Evolutionary conservation across 2,888 invertebrate species (phyloP).

Genomic region (Platycnemis pennipes): DNA sequence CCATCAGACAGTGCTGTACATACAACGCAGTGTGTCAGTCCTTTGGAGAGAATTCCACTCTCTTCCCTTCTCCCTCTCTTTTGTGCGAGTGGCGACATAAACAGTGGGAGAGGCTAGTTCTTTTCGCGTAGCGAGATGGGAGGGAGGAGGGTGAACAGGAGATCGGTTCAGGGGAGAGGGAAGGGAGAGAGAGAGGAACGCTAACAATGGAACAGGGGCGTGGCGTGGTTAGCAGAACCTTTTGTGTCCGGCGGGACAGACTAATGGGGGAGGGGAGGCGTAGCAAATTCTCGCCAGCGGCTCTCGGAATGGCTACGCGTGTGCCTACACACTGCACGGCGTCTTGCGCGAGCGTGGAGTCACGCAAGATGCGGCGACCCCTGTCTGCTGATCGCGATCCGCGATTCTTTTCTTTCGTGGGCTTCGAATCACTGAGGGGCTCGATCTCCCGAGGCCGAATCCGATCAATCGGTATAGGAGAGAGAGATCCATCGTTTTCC

Average conservation of each 20-base stretch:
- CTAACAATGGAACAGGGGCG: conserved; percentile 17
- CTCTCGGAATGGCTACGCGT: neutral
- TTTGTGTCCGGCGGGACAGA: conserved; percentile 27
- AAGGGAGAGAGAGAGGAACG: no score
- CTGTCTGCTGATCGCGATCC: neutral
- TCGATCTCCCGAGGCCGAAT: no score
- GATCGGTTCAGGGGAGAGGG: no score
- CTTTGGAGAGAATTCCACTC: conserved; percentile 3
- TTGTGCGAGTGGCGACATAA: conserved; percentile 9
- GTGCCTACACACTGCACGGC: neutral
- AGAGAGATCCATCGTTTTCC: no score
- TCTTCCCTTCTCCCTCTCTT: neutral
- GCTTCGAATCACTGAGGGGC: no score
- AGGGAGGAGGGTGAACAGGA: neutral
- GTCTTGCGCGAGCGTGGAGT: neutral
- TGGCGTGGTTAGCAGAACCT: neutral
- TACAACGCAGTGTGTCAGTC: conserved; percentile 25
- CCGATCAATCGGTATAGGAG: no score
- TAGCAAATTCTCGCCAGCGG: neutral
- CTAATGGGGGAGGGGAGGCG: neutral
- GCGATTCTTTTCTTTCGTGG: no score
- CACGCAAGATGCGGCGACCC: neutral
- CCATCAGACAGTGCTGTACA: neutral
- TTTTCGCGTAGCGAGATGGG: neutral
- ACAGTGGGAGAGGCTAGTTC: conserved; percentile 34